phyloP scores from a whole-genome alignment of 1,140 invertebrate genomes.

The Octopus bimaculoides region DNA sequence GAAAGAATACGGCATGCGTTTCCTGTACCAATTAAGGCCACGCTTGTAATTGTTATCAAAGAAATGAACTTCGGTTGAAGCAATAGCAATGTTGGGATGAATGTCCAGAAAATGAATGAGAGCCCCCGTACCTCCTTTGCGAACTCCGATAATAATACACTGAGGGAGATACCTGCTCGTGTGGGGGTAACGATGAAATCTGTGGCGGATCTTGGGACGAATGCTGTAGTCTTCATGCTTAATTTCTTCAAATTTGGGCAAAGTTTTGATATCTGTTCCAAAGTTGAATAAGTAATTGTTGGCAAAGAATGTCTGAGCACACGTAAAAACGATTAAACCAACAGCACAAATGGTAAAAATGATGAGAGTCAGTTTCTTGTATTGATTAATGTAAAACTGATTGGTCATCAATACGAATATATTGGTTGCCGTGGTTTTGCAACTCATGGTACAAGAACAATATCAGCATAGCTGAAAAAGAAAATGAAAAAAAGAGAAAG shows the following conservation, averaged over 20 bases:
- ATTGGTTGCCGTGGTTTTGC: not conserved
- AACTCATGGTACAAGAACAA: not conserved
- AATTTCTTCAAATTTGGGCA: not conserved
- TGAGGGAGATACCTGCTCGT: constrained; percentile 32
- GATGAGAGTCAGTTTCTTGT: not conserved
- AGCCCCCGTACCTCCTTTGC: constrained; percentile 57
- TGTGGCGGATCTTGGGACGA: not conserved
- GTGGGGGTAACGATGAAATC: not conserved
- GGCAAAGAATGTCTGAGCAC: not conserved
- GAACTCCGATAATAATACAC: constrained; percentile 54
- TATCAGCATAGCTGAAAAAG: not conserved
- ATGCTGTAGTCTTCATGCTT: not conserved
- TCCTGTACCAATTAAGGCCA: constrained; percentile 57
- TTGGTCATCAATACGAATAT: no score
- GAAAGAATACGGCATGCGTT: constrained; percentile 30
- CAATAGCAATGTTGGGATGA: constrained; percentile 50
- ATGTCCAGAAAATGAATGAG: constrained; percentile 53
- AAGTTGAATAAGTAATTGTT: not conserved
- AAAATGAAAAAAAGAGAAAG: not conserved
- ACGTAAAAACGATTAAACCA: not conserved
- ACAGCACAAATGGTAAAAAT: not conserved
- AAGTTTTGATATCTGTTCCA: not conserved
- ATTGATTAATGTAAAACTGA: no score
- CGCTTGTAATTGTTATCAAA: constrained; percentile 54
- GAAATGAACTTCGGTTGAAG: constrained; percentile 51